phyloP scores from a whole-genome alignment of 23 tunicate species.

The Diplosoma virens region DNA sequence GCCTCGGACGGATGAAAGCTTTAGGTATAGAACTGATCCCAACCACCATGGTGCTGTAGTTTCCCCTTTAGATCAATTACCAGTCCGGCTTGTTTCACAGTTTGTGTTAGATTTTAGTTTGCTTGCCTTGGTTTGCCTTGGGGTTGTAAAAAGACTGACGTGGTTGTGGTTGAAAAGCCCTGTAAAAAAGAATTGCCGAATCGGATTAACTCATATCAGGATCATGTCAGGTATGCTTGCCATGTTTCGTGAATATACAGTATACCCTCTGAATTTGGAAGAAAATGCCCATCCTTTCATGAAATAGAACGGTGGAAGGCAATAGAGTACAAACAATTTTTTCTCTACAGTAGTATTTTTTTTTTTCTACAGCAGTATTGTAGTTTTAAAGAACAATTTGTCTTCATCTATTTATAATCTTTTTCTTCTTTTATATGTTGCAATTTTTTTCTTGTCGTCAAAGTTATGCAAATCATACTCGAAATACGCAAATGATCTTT shows the following conservation, averaged over 20 bases:
- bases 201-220: not conserved
- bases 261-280: slow-evolving; percentile 36
- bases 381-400: slow-evolving; percentile 5
- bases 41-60: slow-evolving; percentile 1
- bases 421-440: slow-evolving; percentile 43
- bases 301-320: slow-evolving; percentile 57
- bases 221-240: slow-evolving; percentile 22
- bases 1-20: slow-evolving; percentile 28
- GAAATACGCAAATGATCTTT: slow-evolving; percentile 24
- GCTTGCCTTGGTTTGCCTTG: slow-evolving; percentile 10
- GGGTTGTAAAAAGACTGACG: not conserved
- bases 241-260: not conserved
- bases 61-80: slow-evolving; percentile 10
- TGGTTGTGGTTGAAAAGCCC: slow-evolving; percentile 10
- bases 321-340: slow-evolving; percentile 37
- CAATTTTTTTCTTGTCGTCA: not conserved
- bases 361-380: slow-evolving; percentile 36
- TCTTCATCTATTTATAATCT: slow-evolving; percentile 16
- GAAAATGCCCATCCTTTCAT: slow-evolving; percentile 27
- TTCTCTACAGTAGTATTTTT: too few relatives aligned
- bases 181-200: not conserved
- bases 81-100: slow-evolving; percentile 31
- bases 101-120: slow-evolving; percentile 20
- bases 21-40: slow-evolving; percentile 21
- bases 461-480: too few relatives aligned